Base-by-base conservation (phyloP, 2,113 vertebrate species). In the Mixornis gularis region DNA sequence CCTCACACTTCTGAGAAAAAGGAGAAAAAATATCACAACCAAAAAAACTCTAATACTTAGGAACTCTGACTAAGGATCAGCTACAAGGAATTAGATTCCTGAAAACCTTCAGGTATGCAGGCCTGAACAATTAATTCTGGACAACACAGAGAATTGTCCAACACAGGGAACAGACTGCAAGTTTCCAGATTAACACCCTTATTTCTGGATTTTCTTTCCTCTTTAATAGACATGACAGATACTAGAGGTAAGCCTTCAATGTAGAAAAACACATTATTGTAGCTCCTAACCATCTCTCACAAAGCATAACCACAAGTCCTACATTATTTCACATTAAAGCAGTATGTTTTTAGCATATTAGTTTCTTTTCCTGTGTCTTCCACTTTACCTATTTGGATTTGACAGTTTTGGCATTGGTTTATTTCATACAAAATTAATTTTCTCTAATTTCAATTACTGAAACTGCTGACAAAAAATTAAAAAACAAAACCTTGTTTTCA, bases 401-500 rank as follows among this genome's bases (percentile, higher is more conserved):
- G 12, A 38, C 26, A 66, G 72, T 55, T 92, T 46, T 80, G 38
- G 65, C 27, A 70, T 3, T 46, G 15, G 14, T 36, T 78, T 70
- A 52, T 73, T 81, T 92, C 51, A 79, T 30, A 84, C 16, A 79
- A 93, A 91, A 63, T 64, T 32, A 2, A 14, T 24, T 60, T 22
- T 48, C 44, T 71, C 26, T 59, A 84, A 78, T 92, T 93, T 95
- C 38, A 11, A 80, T 66, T 83, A 62, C 17, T 64, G n/a, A 20
- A 60, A 85, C 53, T 36, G 60, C 19, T 73, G 78, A 71, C 12
- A 80, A 79, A 49, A 34, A 68, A 51, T 34, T 17, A 55, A 56
- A 79, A 65, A 53, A 38, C 17, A 13, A 65, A 53, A n/a, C 7
- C 7, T 73, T 4, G 38, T 89, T 68, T 86, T 81, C 58, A 64